Evolutionary conservation across 2,797 vertebrate genomes (phyloP), one percentile per base, ranked within the genome.

Genomic region (Yasuhikotakia modesta): DNA sequence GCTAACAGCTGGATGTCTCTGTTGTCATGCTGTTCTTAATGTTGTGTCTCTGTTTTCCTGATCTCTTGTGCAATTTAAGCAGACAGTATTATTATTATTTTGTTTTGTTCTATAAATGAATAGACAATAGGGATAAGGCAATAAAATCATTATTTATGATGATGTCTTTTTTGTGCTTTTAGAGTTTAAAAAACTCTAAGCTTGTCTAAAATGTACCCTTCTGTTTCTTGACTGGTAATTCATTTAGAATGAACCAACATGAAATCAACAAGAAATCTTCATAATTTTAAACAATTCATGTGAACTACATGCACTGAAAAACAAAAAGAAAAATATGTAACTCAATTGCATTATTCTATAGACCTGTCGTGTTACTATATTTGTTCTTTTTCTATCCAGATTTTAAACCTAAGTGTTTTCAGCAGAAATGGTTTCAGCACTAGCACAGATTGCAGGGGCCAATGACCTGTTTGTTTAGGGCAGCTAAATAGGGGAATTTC

Each of bases 381-480:
- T 13, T 32, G 3, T 46, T 48, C 5, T 48, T 46, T 66, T 55
- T 53, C 24, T 16, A 75, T 66, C 10, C 32, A 66, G 30, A 11
- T 65, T 24, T 10, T 45, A 24, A 75, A 24, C 60, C 66, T 21
- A 45, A 43, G 48, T 66, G 30, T 76, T 67, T 57, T 85, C 53
- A 64, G 55, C 17, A 48, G 52, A 78, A 83, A 85, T 78, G 46
- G 52, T 76, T 82, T 78, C 58, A 76, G 81, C 64, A 53, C 48
- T 53, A 55, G 58, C 19, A 57, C 69, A 83, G 76, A 81, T 81
- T 32, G 30, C 22, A 64, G 57, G 12, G 74, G 53, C 50, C 43
- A 73, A 64, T 77, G 75, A 80, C 68, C 73, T 80, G 30, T 86
- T 81, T 61, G 67, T 76, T 82, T 77, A 79, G 53, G 66, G 66